phyloP scores from a whole-genome alignment of 2,888 invertebrate species.

The Smittia aterrima region DNA sequence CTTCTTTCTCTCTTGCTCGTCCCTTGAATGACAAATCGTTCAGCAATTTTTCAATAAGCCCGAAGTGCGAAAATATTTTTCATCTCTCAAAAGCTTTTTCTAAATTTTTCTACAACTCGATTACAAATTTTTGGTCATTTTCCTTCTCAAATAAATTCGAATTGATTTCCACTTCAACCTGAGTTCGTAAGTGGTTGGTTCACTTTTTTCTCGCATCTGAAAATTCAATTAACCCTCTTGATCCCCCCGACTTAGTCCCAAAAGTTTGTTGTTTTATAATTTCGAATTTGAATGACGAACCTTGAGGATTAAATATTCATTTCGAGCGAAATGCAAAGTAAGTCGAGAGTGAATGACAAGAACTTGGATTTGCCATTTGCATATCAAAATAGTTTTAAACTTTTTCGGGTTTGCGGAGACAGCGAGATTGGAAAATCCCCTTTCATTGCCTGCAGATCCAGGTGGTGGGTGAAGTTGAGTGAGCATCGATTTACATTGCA shows the following conservation, averaged over 20 bases:
- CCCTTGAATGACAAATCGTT: slow-evolving; percentile 17
- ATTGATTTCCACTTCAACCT: neutral
- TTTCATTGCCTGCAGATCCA: neutral
- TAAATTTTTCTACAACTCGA: neutral
- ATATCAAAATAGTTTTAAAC: slow-evolving; percentile 14
- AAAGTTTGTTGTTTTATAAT: slow-evolving; percentile 23
- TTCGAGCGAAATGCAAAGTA: slow-evolving; percentile 7
- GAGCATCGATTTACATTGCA: neutral
- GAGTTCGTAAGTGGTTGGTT: neutral
- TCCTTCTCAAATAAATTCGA: too few species aligned
- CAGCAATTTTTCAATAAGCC: slow-evolving; percentile 35
- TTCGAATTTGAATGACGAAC: slow-evolving; percentile 19
- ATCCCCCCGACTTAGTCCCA: slow-evolving; percentile 19
- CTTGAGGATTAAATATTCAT: slow-evolving; percentile 22
- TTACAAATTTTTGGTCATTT: neutral
- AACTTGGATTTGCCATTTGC: slow-evolving; percentile 26
- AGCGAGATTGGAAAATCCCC: neutral
- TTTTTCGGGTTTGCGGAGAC: neutral
- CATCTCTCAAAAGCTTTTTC: neutral
- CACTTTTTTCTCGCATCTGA: slow-evolving; percentile 9
- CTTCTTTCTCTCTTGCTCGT: neutral
- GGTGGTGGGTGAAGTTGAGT: neutral
- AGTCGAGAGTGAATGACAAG: slow-evolving; percentile 16
- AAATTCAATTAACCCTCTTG: slow-evolving; percentile 24
- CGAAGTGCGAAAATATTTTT: neutral